Conservation (phyloP, 2,888 invertebrate species). For the Tenthredo notha region DNA sequence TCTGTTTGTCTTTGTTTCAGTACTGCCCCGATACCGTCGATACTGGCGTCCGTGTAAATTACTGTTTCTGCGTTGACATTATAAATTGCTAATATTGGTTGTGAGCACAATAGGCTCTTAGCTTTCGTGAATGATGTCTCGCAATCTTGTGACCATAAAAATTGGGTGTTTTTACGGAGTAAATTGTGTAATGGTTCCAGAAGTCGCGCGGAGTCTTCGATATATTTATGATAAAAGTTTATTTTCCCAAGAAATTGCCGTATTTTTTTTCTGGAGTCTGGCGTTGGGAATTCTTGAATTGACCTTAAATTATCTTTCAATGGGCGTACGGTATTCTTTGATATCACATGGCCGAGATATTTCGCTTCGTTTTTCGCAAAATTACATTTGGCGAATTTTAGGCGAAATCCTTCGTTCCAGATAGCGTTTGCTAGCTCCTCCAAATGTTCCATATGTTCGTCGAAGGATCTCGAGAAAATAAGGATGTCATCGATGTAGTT, state of each 20-base stretch:
- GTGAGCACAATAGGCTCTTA: slow-evolving; percentile 51
- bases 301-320: slow-evolving; percentile 54
- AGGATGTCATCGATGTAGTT: slow-evolving; percentile 57
- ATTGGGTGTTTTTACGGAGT: slow-evolving; percentile 43
- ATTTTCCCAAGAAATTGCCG: slow-evolving; percentile 52
- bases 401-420: slow-evolving; percentile 54
- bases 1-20: slow-evolving; percentile 59
- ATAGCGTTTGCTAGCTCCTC: slow-evolving; percentile 38
- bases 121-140: slow-evolving; percentile 54
- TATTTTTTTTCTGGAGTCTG: slow-evolving; percentile 51
- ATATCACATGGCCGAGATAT: slow-evolving; percentile 58
- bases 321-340: slow-evolving; percentile 52
- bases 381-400: slow-evolving; percentile 57
- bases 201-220: slow-evolving; percentile 44
- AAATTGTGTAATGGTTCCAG: slow-evolving; percentile 55
- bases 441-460: slow-evolving; percentile 57
- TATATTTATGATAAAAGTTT: too few relatives aligned
- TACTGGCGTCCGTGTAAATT: slow-evolving; percentile 60
- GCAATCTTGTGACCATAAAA: slow-evolving; percentile 57
- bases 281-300: slow-evolving; percentile 53
- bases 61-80: slow-evolving; percentile 52
- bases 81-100: slow-evolving; percentile 58
- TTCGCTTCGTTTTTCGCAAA: slow-evolving; percentile 55
- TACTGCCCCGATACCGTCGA: slow-evolving; percentile 59
- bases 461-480: slow-evolving; percentile 58